Evolutionary conservation across 2,888 invertebrate genomes (phyloP), one percentile per base, ranked within the genome.

Genomic region (Gerris lacustris): DNA sequence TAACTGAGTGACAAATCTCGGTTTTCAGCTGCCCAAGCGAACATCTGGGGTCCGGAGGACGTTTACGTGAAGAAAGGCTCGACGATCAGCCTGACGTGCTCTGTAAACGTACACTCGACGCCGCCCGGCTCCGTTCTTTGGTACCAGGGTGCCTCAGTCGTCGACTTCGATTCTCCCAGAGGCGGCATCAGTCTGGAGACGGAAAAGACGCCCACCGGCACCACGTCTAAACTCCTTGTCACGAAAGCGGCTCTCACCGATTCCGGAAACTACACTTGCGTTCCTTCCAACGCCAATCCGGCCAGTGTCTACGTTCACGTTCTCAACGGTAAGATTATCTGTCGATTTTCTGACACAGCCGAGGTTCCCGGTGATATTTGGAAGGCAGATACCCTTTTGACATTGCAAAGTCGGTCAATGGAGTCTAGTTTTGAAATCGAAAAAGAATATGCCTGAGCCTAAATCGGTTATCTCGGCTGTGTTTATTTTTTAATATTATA

Each of bases 241-340:
- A 91, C 92, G 71, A 88, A 92, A 78, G 94, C 94, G 66, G 87
- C 90, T 76, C 86, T 92, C 63, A 83, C 88, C 71, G 92, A 93
- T 83, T 91, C 89, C 67, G 94, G 94, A 77, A 93, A 93, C 84
- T 94, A 94, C 80, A 94, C 94, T 72, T 94, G 94, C 81, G 89
- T 90, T 76, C 93, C 94, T 71, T 87, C 88, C 79, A 90, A 90
- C 77, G 91, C 91, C 43, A 77, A 77, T 72, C 76, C 78, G 45
- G 82, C 82, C 72, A 81, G 80, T 72, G 82, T 83, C 73, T 79
- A 80, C 71, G 81, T 83, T 43, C 82, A 83, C 76, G 83, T 83
- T 62, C 79, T 83, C 70, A 82, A 82, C 74, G 82, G 83, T 82
- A 77, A 75, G 64, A 55, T 55, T 15, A 9, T 55, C 31, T 31